Evolutionary conservation across 2,113 vertebrate genomes (phyloP).

Genomic region (Morone chrysops): DNA sequence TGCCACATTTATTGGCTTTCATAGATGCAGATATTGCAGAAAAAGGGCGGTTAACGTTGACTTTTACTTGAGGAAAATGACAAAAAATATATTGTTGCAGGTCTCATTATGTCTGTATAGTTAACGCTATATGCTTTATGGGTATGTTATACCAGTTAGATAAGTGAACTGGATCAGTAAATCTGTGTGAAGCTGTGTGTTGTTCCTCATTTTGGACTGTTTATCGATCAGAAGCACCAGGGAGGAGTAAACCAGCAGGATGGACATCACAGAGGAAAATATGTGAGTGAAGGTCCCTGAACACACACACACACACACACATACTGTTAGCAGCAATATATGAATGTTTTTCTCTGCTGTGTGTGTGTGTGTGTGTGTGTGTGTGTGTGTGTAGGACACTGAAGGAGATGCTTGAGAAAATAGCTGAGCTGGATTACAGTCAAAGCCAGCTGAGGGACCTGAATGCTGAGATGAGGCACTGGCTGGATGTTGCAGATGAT

Average conservation of each 20-base stretch:
- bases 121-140: no score
- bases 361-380: not conserved
- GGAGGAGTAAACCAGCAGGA: constrained; percentile 27
- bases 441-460: constrained; percentile 51
- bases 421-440: constrained; percentile 61
- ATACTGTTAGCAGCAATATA: not conserved
- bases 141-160: not conserved
- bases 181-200: not conserved
- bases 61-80: no score
- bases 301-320: no score
- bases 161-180: not conserved
- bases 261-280: constrained; percentile 40
- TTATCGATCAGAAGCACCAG: not conserved
- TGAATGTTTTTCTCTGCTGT: not conserved
- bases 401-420: constrained; percentile 66
- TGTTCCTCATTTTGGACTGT: not conserved
- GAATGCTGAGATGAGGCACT: constrained; percentile 63
- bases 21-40: not conserved
- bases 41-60: no score
- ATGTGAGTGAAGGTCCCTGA: constrained; percentile 55
- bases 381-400: constrained; percentile 30
- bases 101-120: no score
- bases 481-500: constrained; percentile 69
- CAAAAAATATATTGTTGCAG: not conserved
- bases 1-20: not conserved